These are phyloP conservation scores for Trachelipus rathkii DNA, from an alignment of 1,140 invertebrate species.

Conservation along the genomic window DNA sequence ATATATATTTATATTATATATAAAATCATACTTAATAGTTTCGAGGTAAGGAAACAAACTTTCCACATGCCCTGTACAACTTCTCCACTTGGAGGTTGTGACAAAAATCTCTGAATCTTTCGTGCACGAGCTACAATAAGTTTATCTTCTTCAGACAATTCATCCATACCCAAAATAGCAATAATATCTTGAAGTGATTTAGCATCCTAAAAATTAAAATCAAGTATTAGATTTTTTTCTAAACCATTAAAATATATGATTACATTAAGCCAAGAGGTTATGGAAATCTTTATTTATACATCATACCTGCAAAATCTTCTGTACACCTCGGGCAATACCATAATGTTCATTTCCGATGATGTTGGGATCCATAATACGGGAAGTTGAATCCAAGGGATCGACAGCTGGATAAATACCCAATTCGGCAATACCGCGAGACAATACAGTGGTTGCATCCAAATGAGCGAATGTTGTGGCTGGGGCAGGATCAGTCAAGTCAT, in stretches of 20 bases:
- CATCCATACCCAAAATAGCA: constrained; percentile 66
- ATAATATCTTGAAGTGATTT: constrained; percentile 68
- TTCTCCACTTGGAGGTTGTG: constrained; percentile 63
- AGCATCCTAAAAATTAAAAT: constrained; percentile 54
- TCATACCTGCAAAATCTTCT: constrained; percentile 49
- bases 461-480: constrained; percentile 64
- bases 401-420: constrained; percentile 64
- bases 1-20: too few species aligned
- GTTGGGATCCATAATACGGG: constrained; percentile 61
- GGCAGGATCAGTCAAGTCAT: constrained; percentile 65
- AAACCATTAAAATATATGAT: too few species aligned
- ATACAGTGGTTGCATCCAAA: constrained; percentile 63
- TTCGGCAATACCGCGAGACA: constrained; percentile 62
- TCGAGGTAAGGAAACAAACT: constrained; percentile 56
- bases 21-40: constrained; percentile 51
- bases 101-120: constrained; percentile 65
- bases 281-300: neutral
- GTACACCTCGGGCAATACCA: constrained; percentile 58
- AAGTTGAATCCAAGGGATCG: constrained; percentile 62
- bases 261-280: too few species aligned
- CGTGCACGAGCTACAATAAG: constrained; percentile 61
- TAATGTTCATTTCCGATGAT: constrained; percentile 61
- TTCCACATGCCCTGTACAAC: constrained; percentile 58
- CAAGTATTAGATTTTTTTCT: too few species aligned
- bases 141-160: constrained; percentile 67